Conservation (phyloP, 2,888 invertebrate genomes). For the Melanostoma scalare region DNA sequence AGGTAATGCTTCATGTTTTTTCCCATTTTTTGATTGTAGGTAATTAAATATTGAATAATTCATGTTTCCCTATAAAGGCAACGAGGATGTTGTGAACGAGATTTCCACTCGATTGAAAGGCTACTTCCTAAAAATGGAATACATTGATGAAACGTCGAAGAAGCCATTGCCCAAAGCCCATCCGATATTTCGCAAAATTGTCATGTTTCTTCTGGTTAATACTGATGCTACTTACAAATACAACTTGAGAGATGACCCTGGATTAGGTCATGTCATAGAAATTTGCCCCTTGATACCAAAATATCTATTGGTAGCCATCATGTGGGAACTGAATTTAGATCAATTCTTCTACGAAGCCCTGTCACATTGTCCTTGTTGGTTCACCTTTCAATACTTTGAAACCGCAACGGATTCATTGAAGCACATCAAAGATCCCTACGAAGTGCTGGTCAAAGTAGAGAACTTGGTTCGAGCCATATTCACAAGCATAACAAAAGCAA, state of each 20-base stretch:
- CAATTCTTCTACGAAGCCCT: slow-evolving; percentile 77
- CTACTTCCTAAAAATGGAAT: slow-evolving; percentile 68
- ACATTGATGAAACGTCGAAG: slow-evolving; percentile 70
- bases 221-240: slow-evolving; percentile 78
- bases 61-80: slow-evolving; percentile 73
- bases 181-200: slow-evolving; percentile 76
- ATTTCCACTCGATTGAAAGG: slow-evolving; percentile 74
- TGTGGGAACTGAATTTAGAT: slow-evolving; percentile 77
- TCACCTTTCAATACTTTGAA: slow-evolving; percentile 77
- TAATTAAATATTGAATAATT: slow-evolving; percentile 1
- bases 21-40: background rate
- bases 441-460: slow-evolving; percentile 76
- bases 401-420: slow-evolving; percentile 76
- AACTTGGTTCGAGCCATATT: slow-evolving; percentile 75
- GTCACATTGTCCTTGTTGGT: slow-evolving; percentile 77
- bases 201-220: slow-evolving; percentile 77
- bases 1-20: slow-evolving; percentile 73
- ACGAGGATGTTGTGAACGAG: slow-evolving; percentile 77
- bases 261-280: slow-evolving; percentile 76
- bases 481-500: slow-evolving; percentile 75
- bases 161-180: slow-evolving; percentile 64
- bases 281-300: slow-evolving; percentile 77
- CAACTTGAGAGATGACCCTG: slow-evolving; percentile 75
- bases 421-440: slow-evolving; percentile 76
- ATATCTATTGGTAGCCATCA: slow-evolving; percentile 75